phyloP scores from a whole-genome alignment of 2,888 invertebrate genomes.

The Mesorhabditis belari region DNA sequence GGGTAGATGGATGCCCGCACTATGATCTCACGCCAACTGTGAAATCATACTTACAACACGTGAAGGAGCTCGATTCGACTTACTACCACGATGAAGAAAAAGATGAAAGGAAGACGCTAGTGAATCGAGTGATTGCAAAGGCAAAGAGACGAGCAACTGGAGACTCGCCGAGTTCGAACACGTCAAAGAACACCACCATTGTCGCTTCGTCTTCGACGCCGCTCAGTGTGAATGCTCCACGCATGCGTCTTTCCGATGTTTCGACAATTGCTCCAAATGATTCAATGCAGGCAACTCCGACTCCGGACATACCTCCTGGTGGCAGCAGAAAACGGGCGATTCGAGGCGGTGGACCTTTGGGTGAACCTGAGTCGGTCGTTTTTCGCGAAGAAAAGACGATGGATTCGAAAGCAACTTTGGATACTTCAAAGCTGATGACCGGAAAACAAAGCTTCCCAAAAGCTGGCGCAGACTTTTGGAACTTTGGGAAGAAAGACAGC shows the following conservation, averaged over 20 bases:
- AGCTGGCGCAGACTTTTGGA: not conserved
- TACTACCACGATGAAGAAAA: not conserved
- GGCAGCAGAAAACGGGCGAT: conserved; percentile 23
- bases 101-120: conserved; percentile 17
- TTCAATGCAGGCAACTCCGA: not conserved
- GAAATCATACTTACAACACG: not conserved
- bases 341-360: conserved; percentile 27
- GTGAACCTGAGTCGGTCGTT: conserved; percentile 21
- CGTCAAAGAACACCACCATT: not conserved
- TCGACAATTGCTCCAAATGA: not conserved
- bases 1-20: not conserved
- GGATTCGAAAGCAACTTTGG: not conserved
- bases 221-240: conserved; percentile 1
- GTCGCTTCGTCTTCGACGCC: not conserved
- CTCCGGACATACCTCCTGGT: not conserved
- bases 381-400: conserved; percentile 15
- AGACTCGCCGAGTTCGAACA: not conserved
- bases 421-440: conserved; percentile 17
- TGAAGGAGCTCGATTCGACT: not conserved
- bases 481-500: not conserved
- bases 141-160: conserved; percentile 9
- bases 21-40: not conserved
- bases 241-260: not conserved
- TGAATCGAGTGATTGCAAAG: not conserved
- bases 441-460: not conserved